phyloP scores from a whole-genome alignment of 2,888 invertebrate genomes.

The Eulithis prunata region DNA sequence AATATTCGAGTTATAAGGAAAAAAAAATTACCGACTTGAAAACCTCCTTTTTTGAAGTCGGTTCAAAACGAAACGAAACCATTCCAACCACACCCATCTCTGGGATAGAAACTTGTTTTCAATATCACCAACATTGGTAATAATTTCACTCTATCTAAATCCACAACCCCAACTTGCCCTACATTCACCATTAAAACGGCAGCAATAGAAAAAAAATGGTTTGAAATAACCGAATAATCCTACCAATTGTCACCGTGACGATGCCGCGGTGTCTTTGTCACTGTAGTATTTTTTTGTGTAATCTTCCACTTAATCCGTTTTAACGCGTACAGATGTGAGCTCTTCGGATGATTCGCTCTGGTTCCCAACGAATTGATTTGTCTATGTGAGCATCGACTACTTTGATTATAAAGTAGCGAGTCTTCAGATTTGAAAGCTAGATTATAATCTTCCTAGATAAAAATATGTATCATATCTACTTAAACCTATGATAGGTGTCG shows the following conservation, averaged over 20 bases:
- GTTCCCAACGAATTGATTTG: constrained; percentile 53
- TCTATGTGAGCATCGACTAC: constrained; percentile 10
- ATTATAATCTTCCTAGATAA: no score
- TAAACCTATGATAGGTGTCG: no score
- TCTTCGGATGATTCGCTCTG: constrained; percentile 52
- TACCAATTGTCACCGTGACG: constrained; percentile 79
- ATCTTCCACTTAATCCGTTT: constrained; percentile 82
- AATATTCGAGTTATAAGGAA: no score
- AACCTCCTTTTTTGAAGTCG: no score
- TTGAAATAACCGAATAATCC: constrained; percentile 74
- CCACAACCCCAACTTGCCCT: constrained; percentile 47
- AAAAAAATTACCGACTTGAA: no score
- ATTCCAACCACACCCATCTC: not conserved
- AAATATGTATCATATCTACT: no score
- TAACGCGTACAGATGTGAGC: constrained; percentile 80
- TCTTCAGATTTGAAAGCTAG: no score
- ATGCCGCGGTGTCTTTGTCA: constrained; percentile 78
- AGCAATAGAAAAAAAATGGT: constrained; percentile 60
- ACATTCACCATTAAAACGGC: constrained; percentile 57
- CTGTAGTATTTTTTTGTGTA: constrained; percentile 61
- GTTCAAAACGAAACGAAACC: no score
- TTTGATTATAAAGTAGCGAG: not conserved
- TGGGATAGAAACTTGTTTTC: not conserved
- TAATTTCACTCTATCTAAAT: constrained; percentile 3
- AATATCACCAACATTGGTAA: not conserved